Evolutionary conservation across 2,797 vertebrate genomes (phyloP).

Genomic region (Gobio occitaniae): DNA sequence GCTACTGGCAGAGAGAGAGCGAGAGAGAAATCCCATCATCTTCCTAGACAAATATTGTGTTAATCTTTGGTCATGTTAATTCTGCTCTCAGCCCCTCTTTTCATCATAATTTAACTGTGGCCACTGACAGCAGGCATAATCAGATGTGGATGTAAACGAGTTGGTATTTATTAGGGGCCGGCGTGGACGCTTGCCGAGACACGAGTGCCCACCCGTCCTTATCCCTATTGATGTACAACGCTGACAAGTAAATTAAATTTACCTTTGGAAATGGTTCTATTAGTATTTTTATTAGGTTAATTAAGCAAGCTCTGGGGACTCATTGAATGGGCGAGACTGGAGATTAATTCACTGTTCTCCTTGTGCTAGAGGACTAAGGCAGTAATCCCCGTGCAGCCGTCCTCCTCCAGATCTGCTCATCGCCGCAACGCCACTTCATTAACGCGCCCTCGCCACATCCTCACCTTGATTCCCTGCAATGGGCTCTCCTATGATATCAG

Average conservation of each 20-base stretch:
- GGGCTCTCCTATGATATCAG: neutral
- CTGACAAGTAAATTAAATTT: conserved; percentile 98
- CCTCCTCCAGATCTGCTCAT: conserved; percentile 52
- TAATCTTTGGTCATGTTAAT: conserved; percentile 69
- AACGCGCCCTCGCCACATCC: conserved; percentile 21
- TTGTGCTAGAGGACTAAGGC: conserved; percentile 64
- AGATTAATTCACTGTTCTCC: conserved; percentile 74
- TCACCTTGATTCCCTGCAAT: conserved; percentile 30
- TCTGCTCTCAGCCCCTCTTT: conserved; percentile 63
- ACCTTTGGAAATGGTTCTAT: conserved; percentile 93
- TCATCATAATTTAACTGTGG: conserved; percentile 66
- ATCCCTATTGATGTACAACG: conserved; percentile 84
- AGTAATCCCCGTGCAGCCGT: conserved; percentile 61
- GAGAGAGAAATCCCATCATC: conserved; percentile 35
- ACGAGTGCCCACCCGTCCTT: conserved; percentile 77
- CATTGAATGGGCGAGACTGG: conserved; percentile 82
- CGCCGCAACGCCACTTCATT: conserved; percentile 60
- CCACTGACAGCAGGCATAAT: conserved; percentile 66
- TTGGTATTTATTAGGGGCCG: conserved; percentile 64
- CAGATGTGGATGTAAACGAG: conserved; percentile 64
- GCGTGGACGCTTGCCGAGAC: conserved; percentile 57
- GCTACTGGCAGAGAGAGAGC: conserved; percentile 27
- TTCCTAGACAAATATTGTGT: conserved; percentile 63
- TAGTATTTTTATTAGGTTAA: conserved; percentile 98
- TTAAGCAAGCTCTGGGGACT: conserved; percentile 89